Conservation (phyloP, 1,140 invertebrate species). For the Achroia grisella region DNA sequence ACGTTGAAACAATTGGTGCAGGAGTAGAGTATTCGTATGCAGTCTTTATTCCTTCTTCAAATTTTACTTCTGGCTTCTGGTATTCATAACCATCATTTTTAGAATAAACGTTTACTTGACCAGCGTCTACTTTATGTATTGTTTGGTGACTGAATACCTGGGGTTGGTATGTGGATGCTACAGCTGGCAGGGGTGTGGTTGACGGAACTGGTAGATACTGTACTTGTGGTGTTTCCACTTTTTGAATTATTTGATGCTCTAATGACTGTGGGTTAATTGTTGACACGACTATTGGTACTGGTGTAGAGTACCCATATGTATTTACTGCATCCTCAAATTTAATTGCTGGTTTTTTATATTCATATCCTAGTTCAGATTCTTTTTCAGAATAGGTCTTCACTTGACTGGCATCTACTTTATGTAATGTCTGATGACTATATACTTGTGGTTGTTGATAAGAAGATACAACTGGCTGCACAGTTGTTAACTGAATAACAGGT, state of each 20-base stretch:
- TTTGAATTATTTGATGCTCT: conserved; percentile 40
- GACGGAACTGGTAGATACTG: conserved; percentile 24
- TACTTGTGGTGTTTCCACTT: conserved; percentile 20
- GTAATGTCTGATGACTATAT: conserved; percentile 33
- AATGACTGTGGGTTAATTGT: conserved; percentile 32
- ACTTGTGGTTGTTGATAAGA: conserved; percentile 28
- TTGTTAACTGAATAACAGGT: conserved; percentile 11
- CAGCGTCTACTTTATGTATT: conserved; percentile 29
- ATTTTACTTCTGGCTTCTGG: conserved; percentile 22
- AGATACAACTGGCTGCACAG: conserved; percentile 19
- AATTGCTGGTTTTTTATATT: conserved; percentile 30
- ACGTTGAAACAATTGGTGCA: conserved; percentile 28
- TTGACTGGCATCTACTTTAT: conserved; percentile 24
- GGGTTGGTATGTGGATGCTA: conserved; percentile 28
- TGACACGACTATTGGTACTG: conserved; percentile 21
- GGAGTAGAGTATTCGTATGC: conserved; percentile 28
- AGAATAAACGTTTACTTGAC: conserved; percentile 7
- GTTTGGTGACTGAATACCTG: conserved; percentile 34
- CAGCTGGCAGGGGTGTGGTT: conserved; percentile 13
- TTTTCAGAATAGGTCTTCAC: conserved; percentile 16
- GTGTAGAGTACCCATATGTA: conserved; percentile 29
- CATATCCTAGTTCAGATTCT: conserved; percentile 17
- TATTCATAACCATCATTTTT: conserved; percentile 11
- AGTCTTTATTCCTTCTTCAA: conserved; percentile 21
- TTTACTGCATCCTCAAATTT: conserved; percentile 22